phyloP scores from a whole-genome alignment of 2,888 invertebrate genomes.

The Drosophila acutilabella region DNA sequence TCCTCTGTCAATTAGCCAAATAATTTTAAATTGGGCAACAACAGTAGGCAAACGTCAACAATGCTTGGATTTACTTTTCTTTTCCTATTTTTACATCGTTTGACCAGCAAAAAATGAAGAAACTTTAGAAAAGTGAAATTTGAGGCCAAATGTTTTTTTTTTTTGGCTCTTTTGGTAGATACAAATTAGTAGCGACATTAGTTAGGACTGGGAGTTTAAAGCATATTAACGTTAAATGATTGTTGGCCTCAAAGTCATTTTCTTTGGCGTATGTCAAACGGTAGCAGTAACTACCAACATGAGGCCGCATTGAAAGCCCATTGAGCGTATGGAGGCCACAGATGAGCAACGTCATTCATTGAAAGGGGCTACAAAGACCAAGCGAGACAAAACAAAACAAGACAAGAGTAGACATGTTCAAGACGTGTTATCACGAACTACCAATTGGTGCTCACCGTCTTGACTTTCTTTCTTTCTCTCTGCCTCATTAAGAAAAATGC shows the following conservation, averaged over 20 bases:
- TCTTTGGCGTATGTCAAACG: slow-evolving; percentile 38
- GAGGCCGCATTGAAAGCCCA: slow-evolving; percentile 18
- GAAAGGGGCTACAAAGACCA: slow-evolving; percentile 28
- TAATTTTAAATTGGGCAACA: slow-evolving; percentile 31
- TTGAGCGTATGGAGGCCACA: slow-evolving; percentile 25
- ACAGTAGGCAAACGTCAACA: neutral
- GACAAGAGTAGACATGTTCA: slow-evolving; percentile 34
- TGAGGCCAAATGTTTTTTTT: slow-evolving; percentile 17
- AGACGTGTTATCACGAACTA: slow-evolving; percentile 63
- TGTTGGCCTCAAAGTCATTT: slow-evolving; percentile 32
- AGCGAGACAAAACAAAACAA: neutral
- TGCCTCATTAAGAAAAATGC: slow-evolving; percentile 72
- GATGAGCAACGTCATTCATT: slow-evolving; percentile 64
- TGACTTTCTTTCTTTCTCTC: slow-evolving; percentile 21
- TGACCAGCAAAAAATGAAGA: neutral
- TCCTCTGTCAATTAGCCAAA: slow-evolving; percentile 63
- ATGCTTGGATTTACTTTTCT: slow-evolving; percentile 26
- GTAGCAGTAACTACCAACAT: slow-evolving; percentile 11
- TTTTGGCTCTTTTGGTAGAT: slow-evolving; percentile 5
- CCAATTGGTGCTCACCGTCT: slow-evolving; percentile 41
- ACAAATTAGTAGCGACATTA: slow-evolving; percentile 19
- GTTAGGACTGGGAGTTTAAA: slow-evolving; percentile 4
- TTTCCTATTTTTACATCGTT: neutral
- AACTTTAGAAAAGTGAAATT: slow-evolving; percentile 44
- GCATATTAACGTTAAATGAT: slow-evolving; percentile 25